Evolutionary conservation across 2,113 vertebrate genomes (phyloP).

Genomic region (Corapipo altera): DNA sequence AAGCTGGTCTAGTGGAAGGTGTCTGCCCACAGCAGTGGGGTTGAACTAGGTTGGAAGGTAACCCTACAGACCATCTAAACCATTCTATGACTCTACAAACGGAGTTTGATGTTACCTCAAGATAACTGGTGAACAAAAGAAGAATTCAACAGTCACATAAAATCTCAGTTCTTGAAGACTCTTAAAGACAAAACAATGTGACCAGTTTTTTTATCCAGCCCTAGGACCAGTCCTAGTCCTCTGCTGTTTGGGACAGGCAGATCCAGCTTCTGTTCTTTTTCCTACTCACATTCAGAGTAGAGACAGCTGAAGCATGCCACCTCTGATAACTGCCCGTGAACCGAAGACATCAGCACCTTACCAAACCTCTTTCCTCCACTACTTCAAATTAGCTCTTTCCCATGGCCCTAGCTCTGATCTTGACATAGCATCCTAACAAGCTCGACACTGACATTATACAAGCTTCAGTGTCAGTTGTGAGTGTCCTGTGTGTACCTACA

Average conservation of each 20-base stretch:
- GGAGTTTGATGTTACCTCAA: not conserved
- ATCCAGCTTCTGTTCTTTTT: not conserved
- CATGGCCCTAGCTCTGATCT: not conserved
- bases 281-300: not conserved
- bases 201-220: not conserved
- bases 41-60: not conserved
- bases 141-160: not conserved
- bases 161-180: not conserved
- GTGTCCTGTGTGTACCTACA: not conserved
- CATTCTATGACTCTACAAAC: not conserved
- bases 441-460: fast-evolving
- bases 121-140: not conserved
- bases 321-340: not conserved
- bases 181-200: not conserved
- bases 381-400: not conserved
- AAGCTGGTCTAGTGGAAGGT: not conserved
- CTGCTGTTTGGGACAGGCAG: not conserved
- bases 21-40: not conserved
- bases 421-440: not conserved
- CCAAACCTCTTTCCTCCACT: not conserved
- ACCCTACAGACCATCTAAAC: not conserved
- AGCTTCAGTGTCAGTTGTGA: not conserved
- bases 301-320: not conserved
- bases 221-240: not conserved
- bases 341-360: not conserved